Evolutionary conservation across 2,888 invertebrate species (phyloP), one percentile per base, ranked within the genome.

Genomic region (Ormyrus thymus): DNA sequence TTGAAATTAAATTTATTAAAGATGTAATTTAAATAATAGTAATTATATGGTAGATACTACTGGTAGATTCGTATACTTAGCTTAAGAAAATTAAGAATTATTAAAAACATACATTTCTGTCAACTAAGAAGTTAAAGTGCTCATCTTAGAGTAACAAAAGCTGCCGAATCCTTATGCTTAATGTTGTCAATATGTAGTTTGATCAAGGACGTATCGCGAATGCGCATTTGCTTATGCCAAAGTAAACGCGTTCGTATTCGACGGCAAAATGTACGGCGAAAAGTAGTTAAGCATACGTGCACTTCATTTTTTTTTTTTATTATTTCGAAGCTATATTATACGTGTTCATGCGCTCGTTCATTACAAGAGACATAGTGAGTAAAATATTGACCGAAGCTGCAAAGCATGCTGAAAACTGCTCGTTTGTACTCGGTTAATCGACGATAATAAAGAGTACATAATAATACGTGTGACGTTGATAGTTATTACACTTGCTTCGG

Each of bases 331-430:
- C 9, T 48, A 62, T 62, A n/a, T 11, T 29, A 48, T 11, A 29
- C 43, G 7, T 15, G 70, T 7, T 48, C 11, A 58, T 13, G 3
- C 45, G 56, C 56, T 13, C 58, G 29, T 69, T 58, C 15, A n/a
- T 58, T 29, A 29, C 29, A 48, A 13, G 58, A 48, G 45, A 11
- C 7, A 58, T 6, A 13, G 46, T 51, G 11, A 50, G 65, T 11
- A 56, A 11, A 56, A 7, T 11, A n/a, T 9, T 48, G 48, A 9
- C 53, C 65, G 48, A 9, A 46, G 68, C 68, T 75, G 75, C 75
- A 68, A 56, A 75, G 53, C 15, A 45, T 56, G 10, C 62, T 55
- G 48, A 71, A 53, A 71, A 61, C 61, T 75, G 75, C 75, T 68
- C 59, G 55, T 66, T 53, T 59, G 48, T 61, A 46, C 29, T 75